Evolutionary conservation across 2,113 vertebrate species (phyloP).

Genomic region (Nannospalax galili): DNA sequence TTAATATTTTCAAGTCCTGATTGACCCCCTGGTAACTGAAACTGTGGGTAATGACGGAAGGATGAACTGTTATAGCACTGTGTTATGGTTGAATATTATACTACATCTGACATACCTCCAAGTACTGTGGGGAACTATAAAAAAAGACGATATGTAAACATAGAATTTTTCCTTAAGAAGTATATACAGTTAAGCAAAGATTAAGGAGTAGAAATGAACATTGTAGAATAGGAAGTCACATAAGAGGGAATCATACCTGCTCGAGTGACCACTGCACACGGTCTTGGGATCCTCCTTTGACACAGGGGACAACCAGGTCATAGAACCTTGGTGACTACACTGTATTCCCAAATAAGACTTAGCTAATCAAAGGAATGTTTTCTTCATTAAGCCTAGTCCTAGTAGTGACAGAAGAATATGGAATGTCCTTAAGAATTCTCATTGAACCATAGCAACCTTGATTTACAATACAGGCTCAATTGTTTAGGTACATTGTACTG

Average conservation of each 20-base stretch:
- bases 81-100: neutral
- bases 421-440: conserved; percentile 59
- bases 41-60: neutral
- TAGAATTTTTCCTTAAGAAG: conserved; percentile 21
- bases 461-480: conserved; percentile 32
- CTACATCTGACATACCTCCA: conserved; percentile 7
- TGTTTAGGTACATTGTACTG: conserved; percentile 15
- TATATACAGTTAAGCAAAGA: neutral
- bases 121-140: neutral
- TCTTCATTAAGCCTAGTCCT: neutral
- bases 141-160: conserved; percentile 7
- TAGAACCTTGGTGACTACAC: neutral
- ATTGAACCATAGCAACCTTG: conserved; percentile 54
- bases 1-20: neutral
- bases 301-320: conserved; percentile 39
- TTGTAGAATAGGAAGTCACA: neutral
- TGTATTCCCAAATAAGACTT: neutral
- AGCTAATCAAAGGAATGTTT: conserved; percentile 11
- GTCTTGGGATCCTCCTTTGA: neutral
- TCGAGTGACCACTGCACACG: neutral
- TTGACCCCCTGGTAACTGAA: neutral
- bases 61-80: no score
- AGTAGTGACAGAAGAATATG: conserved; percentile 31
- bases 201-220: neutral
- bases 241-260: neutral